A percentile compares a stretch with the other conserved stretches of the same genome.
These are phyloP conservation scores for Piscicola geometra DNA, from an alignment of 2,888 invertebrate species.

Conservation along the genomic window DNA sequence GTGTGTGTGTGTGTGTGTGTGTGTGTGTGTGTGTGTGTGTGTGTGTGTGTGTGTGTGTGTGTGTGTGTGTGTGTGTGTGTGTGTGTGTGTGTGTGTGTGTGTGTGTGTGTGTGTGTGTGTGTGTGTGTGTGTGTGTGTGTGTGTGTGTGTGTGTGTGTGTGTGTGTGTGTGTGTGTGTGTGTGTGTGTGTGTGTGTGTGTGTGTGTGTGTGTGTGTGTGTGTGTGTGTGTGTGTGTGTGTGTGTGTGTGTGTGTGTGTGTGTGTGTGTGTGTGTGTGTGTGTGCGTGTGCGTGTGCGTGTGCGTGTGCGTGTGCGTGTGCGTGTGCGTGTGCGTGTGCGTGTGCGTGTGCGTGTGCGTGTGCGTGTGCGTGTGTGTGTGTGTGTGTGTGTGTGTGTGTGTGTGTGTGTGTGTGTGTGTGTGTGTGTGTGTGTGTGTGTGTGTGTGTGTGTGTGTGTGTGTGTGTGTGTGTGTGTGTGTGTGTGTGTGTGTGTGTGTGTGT, in stretches of 20 bases:
- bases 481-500: constrained; percentile 4
- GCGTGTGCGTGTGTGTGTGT: background rate
- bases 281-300: constrained; percentile 22
- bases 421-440: constrained; percentile 4
- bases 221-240: constrained; percentile 19
- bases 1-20: constrained; percentile 25
- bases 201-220: constrained; percentile 7
- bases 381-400: constrained; percentile 4
- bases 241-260: constrained; percentile 24
- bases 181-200: constrained; percentile 22
- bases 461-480: constrained; percentile 4
- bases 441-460: constrained; percentile 4
- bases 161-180: constrained; percentile 27
- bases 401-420: constrained; percentile 4
- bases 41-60: constrained; percentile 17
- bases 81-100: constrained; percentile 19
- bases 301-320: constrained; percentile 20
- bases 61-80: constrained; percentile 19
- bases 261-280: constrained; percentile 21
- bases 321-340: constrained; percentile 24
- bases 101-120: constrained; percentile 14
- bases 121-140: constrained; percentile 9
- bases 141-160: constrained; percentile 29
- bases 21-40: constrained; percentile 17
- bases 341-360: constrained; percentile 20